These are phyloP conservation scores for Pandemis corylana DNA, from an alignment of 2,888 invertebrate species.

Conservation along the genomic window DNA sequence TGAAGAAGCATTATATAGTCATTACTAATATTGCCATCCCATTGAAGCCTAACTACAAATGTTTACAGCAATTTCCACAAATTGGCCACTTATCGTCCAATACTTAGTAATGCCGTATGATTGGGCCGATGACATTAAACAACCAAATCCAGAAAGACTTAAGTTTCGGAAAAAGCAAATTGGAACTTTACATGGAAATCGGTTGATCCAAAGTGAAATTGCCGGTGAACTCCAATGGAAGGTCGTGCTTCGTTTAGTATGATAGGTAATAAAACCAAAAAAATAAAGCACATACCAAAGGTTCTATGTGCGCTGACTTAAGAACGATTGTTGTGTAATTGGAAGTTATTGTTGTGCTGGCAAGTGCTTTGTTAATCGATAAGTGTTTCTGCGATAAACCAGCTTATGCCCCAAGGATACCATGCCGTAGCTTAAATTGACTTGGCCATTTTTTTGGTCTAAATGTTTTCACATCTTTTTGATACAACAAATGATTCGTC, in stretches of 20 bases:
- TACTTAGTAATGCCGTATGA: neutral
- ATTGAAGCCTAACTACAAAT: neutral
- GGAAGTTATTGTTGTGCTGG: neutral
- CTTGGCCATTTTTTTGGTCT: too few species aligned
- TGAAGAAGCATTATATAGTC: constrained; percentile 6
- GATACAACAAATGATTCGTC: too few species aligned
- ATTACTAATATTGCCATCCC: constrained; percentile 1
- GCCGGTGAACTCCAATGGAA: neutral
- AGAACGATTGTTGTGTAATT: neutral
- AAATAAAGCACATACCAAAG: neutral
- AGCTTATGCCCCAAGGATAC: neutral
- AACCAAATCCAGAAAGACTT: neutral
- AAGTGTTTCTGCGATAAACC: neutral
- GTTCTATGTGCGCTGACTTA: neutral
- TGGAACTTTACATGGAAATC: neutral
- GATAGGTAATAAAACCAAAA: neutral
- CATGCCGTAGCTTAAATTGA: neutral
- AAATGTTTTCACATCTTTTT: too few species aligned
- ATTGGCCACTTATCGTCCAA: constrained; percentile 5
- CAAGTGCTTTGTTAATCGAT: neutral
- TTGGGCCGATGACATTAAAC: neutral
- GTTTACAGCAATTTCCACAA: neutral
- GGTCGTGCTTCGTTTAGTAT: neutral
- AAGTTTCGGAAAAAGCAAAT: neutral
- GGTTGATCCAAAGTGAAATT: neutral